These are phyloP conservation scores for Oryzias javanicus DNA, from an alignment of 2,113 vertebrate species.

Conservation along the genomic window DNA sequence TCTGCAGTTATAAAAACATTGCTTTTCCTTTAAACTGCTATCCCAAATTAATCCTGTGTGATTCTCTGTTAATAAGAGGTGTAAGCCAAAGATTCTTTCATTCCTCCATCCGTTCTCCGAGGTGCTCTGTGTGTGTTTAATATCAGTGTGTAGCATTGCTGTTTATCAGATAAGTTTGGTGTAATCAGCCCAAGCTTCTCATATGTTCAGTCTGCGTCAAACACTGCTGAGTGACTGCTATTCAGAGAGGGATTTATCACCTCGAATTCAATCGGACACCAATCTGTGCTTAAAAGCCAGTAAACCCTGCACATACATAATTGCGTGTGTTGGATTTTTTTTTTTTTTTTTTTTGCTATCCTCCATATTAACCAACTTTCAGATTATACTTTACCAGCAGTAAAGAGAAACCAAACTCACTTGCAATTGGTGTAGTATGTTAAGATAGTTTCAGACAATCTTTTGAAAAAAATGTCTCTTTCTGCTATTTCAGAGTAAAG, in stretches of 20 bases:
- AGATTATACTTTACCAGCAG: constrained; percentile 16
- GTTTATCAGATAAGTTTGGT: constrained; percentile 23
- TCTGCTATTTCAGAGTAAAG: constrained; percentile 2
- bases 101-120: constrained; percentile 20
- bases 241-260: constrained; percentile 33
- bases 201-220: constrained; percentile 10
- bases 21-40: constrained; percentile 3
- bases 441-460: constrained; percentile 9
- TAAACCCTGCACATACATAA: constrained; percentile 9
- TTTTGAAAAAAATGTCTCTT: neutral
- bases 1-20: neutral
- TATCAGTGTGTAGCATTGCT: neutral
- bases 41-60: constrained; percentile 15
- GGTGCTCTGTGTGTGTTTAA: constrained; percentile 6
- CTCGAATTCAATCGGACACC: constrained; percentile 8
- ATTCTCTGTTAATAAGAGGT: constrained; percentile 12
- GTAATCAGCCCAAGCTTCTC: constrained; percentile 17
- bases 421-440: constrained; percentile 37
- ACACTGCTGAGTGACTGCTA: constrained; percentile 23
- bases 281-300: constrained; percentile 18
- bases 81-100: constrained; percentile 23
- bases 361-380: constrained; percentile 17
- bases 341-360: constrained; percentile 14
- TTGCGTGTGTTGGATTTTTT: constrained; percentile 5
- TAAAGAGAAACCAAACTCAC: constrained; percentile 19